Base-by-base conservation (phyloP, 2,888 invertebrate species). In the Ophraella communa region DNA sequence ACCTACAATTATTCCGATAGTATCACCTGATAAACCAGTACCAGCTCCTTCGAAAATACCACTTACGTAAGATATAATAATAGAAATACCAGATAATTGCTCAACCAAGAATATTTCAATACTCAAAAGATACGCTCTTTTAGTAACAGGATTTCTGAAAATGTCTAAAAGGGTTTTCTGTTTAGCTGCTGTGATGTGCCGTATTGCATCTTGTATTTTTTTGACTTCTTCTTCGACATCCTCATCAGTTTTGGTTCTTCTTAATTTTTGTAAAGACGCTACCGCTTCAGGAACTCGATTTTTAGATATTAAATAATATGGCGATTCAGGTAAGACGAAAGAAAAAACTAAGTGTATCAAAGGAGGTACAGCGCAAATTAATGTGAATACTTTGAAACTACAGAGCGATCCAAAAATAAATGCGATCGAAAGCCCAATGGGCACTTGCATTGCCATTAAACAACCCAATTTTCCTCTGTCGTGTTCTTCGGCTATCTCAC, bases 91-190 rank as follows among this genome's bases (percentile, higher is more conserved):
- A 60, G 90, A 89, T 76, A 91, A 87, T 79, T 93, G 92, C 75
- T 92, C 92, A 80, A 91, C 91, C 76, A 91, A 87, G 91, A 94
- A 92, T 68, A 92, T 86, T 23, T 91, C 87, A 35, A 91, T 83
- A 2, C 88, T 87, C 60, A 91, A 89, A 52, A 89, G 78, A 62
- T 94, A 83, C 0, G 92, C 94, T 53, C 62, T 71, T 17, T 64
- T 44, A 7, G 64, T 21, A 3, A 30, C 30, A 17, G 21, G 35
- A 1, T 44, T 49, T 21, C 52, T 58, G 18, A 69, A 59, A 17
- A 71, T 21, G 42, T 66, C 62, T 7, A n/a, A 18, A 17, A 56
- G 27, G 3, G 24, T 53, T 3, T 35, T 23, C 42, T 56, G 63
- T 51, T 53, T 42, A 7, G 56, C 39, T 33, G 20, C 51, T 18